A percentile compares a stretch with the other conserved stretches of the same genome.
Conservation (phyloP, 2,888 invertebrate genomes). For the Galeopsomyia nigrocyanea region DNA sequence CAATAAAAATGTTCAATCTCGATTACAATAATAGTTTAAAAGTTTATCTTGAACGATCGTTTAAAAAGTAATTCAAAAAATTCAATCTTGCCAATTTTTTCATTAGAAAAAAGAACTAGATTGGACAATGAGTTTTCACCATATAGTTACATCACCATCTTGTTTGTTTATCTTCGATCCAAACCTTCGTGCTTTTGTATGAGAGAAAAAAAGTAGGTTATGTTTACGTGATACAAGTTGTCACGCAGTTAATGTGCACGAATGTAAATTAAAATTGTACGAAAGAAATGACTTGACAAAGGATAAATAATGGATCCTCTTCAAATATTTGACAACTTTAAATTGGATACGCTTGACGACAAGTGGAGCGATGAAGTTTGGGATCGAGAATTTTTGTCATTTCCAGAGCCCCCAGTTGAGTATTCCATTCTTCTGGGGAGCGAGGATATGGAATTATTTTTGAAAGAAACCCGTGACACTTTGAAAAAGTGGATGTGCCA, state of each 20-base stretch:
- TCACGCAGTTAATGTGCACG: constrained; percentile 5
- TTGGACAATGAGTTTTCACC: constrained; percentile 36
- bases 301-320: constrained; percentile 59
- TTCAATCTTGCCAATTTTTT: constrained; percentile 7
- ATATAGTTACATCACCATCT: constrained; percentile 43
- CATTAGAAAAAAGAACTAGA: constrained; percentile 16
- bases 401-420: constrained; percentile 70
- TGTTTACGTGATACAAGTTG: constrained; percentile 39
- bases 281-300: constrained; percentile 39
- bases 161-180: constrained; percentile 46
- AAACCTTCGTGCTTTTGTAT: background rate
- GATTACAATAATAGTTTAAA: background rate
- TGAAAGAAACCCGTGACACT: constrained; percentile 54
- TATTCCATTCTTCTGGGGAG: constrained; percentile 69
- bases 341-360: constrained; percentile 68
- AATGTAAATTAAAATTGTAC: constrained; percentile 30
- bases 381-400: constrained; percentile 73
- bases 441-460: constrained; percentile 55
- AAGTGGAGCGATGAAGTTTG: constrained; percentile 74
- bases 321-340: constrained; percentile 59
- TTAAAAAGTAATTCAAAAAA: constrained; percentile 6
- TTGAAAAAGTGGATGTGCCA: constrained; percentile 56
- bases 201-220: constrained; percentile 35
- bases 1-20: no score
- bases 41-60: background rate